Percentiles rank a stretch among this genome's conserved stretches.
These are phyloP conservation scores for Coregonus clupeaformis DNA, from an alignment of 2,113 vertebrate genomes.

Conservation along the genomic window DNA sequence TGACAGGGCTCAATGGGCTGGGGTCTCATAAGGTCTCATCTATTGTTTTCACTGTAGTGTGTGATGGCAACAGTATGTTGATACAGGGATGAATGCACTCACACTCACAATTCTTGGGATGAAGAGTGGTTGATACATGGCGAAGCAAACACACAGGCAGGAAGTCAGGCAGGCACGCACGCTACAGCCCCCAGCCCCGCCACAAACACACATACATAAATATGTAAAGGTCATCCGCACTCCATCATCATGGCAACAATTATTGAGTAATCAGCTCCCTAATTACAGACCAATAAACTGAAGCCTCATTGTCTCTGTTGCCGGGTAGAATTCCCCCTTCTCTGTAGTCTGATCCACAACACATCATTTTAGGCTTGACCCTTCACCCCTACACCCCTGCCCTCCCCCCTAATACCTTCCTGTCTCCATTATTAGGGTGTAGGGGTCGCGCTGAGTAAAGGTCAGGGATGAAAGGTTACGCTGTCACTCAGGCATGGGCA, in stretches of 20 bases:
- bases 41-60: background rate
- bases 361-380: constrained; percentile 70
- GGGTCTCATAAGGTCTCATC: background rate
- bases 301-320: constrained; percentile 61
- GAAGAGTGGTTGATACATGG: background rate
- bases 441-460: constrained; percentile 65
- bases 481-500: constrained; percentile 55
- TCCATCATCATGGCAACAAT: constrained; percentile 70
- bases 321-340: constrained; percentile 48
- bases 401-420: constrained; percentile 66
- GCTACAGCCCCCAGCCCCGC: background rate
- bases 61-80: background rate
- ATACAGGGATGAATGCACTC: background rate
- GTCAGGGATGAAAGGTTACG: constrained; percentile 59
- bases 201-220: constrained; percentile 9
- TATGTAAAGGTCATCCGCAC: constrained; percentile 55
- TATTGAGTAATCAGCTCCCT: constrained; percentile 63
- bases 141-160: background rate
- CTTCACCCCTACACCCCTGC: constrained; percentile 38
- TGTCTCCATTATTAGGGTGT: constrained; percentile 64
- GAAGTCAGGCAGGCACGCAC: background rate
- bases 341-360: constrained; percentile 27
- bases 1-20: constrained; percentile 7
- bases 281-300: constrained; percentile 64
- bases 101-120: background rate